Conservation (phyloP, 2,113 vertebrate species). For the Abramis brama region DNA sequence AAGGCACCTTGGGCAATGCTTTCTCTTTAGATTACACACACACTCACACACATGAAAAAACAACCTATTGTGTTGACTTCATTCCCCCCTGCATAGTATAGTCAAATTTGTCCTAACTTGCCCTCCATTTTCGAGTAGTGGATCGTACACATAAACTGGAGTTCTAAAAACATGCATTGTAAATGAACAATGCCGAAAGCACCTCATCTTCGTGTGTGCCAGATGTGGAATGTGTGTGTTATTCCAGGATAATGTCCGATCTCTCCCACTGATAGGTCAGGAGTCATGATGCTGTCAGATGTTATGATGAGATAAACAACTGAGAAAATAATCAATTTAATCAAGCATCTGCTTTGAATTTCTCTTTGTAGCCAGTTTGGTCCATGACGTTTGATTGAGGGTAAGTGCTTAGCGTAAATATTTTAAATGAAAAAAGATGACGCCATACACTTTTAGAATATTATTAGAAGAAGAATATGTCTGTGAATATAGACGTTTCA, state of each 20-base stretch:
- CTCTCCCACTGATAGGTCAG: not conserved
- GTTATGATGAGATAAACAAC: conserved; percentile 11
- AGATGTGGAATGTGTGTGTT: conserved; percentile 21
- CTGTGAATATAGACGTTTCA: not conserved
- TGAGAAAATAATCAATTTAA: not conserved
- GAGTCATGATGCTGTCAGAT: not conserved
- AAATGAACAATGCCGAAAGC: conserved; percentile 17
- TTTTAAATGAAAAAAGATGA: not conserved
- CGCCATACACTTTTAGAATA: not conserved
- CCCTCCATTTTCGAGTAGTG: conserved; percentile 18
- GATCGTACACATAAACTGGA: not conserved
- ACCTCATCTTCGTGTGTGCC: conserved; percentile 15
- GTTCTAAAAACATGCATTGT: not conserved
- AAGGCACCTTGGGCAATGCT: not conserved
- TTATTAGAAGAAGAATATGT: not conserved
- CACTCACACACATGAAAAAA: not conserved
- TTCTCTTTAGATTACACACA: conserved; percentile 25
- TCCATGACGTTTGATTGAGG: not conserved
- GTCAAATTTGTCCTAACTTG: conserved; percentile 14
- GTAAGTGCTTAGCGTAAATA: not conserved
- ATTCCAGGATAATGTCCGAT: not conserved
- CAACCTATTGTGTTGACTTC: conserved; percentile 1
- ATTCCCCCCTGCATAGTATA: conserved; percentile 16
- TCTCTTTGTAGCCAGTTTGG: not conserved
- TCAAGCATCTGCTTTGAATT: conserved; percentile 7